Percentiles rank a stretch among this genome's conserved stretches.
phyloP scores from a whole-genome alignment of 2,888 invertebrate species.

The Cyclophora albipunctata region DNA sequence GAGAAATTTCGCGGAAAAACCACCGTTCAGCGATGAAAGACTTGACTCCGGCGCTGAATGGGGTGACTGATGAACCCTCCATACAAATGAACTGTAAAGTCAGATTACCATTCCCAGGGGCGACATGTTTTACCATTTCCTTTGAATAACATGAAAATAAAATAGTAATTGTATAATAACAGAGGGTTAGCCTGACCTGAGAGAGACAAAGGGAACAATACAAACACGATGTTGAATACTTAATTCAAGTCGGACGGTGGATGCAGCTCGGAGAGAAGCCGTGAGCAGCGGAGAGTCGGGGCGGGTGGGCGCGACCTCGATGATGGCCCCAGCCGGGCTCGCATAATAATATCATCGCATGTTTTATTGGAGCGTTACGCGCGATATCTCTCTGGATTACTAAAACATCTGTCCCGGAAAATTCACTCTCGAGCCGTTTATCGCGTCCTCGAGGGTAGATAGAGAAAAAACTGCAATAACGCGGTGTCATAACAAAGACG shows the following conservation, averaged over 20 bases:
- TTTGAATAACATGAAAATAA: no score
- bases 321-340: constrained; percentile 19
- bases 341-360: constrained; percentile 53
- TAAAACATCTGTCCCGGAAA: constrained; percentile 74
- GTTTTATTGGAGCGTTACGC: constrained; percentile 50
- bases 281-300: constrained; percentile 1
- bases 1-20: constrained; percentile 35
- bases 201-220: no score
- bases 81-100: constrained; percentile 19
- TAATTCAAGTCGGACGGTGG: constrained; percentile 6
- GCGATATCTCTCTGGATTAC: constrained; percentile 48
- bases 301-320: constrained; percentile 1
- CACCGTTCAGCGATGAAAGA: constrained; percentile 26
- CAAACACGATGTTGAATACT: constrained; percentile 1
- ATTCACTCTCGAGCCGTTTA: constrained; percentile 67
- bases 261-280: neutral
- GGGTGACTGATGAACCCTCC: constrained; percentile 27
- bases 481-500: constrained; percentile 73
- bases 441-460: constrained; percentile 64
- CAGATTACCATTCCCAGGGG: constrained; percentile 10
- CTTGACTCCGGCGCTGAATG: constrained; percentile 24
- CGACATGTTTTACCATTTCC: neutral
- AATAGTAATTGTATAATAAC: neutral
- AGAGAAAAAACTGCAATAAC: constrained; percentile 73
- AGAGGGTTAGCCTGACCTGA: no score